These are phyloP conservation scores for Caenorhabditis sulstoni DNA, from an alignment of 2,888 invertebrate genomes.

Conservation along the genomic window DNA sequence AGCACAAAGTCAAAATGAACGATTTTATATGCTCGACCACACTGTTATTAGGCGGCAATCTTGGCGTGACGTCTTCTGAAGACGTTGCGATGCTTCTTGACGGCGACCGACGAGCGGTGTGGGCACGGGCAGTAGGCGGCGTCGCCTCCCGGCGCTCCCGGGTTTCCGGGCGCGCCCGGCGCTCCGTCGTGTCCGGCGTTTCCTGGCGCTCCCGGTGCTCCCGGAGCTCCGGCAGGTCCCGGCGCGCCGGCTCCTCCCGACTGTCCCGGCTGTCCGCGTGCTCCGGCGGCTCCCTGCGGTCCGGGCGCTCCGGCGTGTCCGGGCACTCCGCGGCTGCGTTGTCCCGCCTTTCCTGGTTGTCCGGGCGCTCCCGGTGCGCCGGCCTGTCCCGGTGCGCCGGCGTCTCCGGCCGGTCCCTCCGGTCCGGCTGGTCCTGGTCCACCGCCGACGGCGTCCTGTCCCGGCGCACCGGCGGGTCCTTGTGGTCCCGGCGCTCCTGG, in stretches of 20 bases:
- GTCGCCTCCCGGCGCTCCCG: slow-evolving; percentile 63
- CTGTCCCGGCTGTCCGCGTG: slow-evolving; percentile 63
- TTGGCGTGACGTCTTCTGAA: slow-evolving; percentile 58
- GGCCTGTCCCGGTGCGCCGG: slow-evolving; percentile 64
- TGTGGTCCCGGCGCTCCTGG: slow-evolving; percentile 59
- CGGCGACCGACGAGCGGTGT: slow-evolving; percentile 42
- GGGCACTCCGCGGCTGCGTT: slow-evolving; percentile 57
- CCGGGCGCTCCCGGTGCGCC: slow-evolving; percentile 61
- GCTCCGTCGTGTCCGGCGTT: slow-evolving; percentile 48
- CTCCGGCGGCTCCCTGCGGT: slow-evolving; percentile 62
- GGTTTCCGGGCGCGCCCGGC: slow-evolving; percentile 60
- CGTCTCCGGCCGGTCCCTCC: slow-evolving; percentile 65
- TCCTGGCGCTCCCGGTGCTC: slow-evolving; percentile 61
- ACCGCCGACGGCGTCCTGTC: slow-evolving; percentile 58
- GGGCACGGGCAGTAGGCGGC: slow-evolving; percentile 64
- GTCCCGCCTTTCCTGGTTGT: slow-evolving; percentile 44
- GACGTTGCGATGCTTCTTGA: slow-evolving; percentile 49
- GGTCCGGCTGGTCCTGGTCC: slow-evolving; percentile 63
- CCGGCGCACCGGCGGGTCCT: slow-evolving; percentile 67
- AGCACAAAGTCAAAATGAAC: too few relatives aligned
- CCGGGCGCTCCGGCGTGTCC: slow-evolving; percentile 66
- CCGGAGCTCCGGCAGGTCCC: slow-evolving; percentile 57
- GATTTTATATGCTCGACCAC: too few relatives aligned
- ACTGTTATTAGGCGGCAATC: slow-evolving; percentile 46
- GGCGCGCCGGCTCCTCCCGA: slow-evolving; percentile 53